These are phyloP conservation scores for Stegodyphus dumicola DNA, from an alignment of 1,140 invertebrate species.

Conservation along the genomic window DNA sequence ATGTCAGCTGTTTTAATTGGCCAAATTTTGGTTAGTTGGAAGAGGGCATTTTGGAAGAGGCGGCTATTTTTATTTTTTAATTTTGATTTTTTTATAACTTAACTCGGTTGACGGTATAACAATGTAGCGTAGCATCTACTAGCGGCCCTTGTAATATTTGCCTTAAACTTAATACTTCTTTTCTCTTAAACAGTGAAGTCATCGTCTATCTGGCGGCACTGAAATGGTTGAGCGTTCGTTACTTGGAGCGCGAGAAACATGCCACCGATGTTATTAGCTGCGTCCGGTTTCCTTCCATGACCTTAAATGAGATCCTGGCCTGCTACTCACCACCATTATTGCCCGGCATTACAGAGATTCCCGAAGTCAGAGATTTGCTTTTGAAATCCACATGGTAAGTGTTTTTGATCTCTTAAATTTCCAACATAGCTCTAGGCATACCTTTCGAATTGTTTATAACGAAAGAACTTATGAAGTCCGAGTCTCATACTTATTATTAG, in stretches of 20 bases:
- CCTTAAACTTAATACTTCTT: background rate
- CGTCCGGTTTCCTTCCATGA: conserved; percentile 49
- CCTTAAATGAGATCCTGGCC: conserved; percentile 45
- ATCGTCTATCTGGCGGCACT: conserved; percentile 35
- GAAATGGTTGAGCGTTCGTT: conserved; percentile 37
- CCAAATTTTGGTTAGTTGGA: no score
- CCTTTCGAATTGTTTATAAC: background rate
- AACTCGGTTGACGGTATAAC: no score
- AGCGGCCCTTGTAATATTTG: no score
- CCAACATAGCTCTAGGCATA: background rate
- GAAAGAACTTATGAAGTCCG: background rate
- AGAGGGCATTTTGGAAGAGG: no score
- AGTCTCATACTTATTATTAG: no score
- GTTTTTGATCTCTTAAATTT: background rate
- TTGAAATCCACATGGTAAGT: conserved; percentile 54
- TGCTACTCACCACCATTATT: conserved; percentile 47
- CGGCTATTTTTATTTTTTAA: no score
- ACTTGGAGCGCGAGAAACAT: conserved; percentile 31
- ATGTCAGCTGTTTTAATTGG: no score
- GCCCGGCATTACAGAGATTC: conserved; percentile 14
- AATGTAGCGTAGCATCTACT: no score
- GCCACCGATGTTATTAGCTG: background rate
- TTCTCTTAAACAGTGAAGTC: conserved; percentile 28
- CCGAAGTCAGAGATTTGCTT: background rate
- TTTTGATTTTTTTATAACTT: no score